phyloP scores from a whole-genome alignment of 30 jellyfish, hydroid and myxozoan species.

The Hydractinia echinata region DNA sequence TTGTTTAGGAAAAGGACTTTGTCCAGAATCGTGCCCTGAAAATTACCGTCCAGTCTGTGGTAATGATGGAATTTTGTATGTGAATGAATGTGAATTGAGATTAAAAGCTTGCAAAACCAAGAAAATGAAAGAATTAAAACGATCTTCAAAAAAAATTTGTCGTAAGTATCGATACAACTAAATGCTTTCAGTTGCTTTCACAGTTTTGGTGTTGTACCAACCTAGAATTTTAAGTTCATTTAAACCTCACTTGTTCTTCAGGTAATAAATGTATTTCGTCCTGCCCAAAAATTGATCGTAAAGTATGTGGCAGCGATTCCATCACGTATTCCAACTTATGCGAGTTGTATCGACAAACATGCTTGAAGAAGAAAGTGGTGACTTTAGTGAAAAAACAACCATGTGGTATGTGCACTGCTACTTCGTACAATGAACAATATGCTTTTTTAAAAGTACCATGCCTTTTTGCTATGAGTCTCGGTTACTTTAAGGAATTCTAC shows the following conservation, averaged over 20 bases:
- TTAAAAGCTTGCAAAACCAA: slow-evolving; percentile 57
- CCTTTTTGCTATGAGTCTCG: no score
- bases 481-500: no score
- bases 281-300: slow-evolving; percentile 48
- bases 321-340: slow-evolving; percentile 52
- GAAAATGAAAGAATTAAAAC: slow-evolving; percentile 22
- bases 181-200: background rate
- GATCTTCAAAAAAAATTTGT: slow-evolving; percentile 39
- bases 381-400: slow-evolving; percentile 23
- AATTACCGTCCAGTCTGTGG: slow-evolving; percentile 53
- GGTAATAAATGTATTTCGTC: slow-evolving; percentile 45
- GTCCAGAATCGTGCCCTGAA: slow-evolving; percentile 67
- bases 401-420: slow-evolving; percentile 12
- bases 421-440: no score
- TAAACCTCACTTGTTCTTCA: background rate
- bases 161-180: slow-evolving; percentile 23
- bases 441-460: no score
- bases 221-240: background rate
- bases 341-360: slow-evolving; percentile 29
- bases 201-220: background rate
- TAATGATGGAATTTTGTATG: slow-evolving; percentile 56
- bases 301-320: slow-evolving; percentile 60
- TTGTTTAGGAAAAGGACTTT: slow-evolving; percentile 27
- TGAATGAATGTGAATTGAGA: slow-evolving; percentile 70
- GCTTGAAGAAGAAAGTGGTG: slow-evolving; percentile 39